Conservation (phyloP, 2,888 invertebrate species). For the Cyaniris semiargus region DNA sequence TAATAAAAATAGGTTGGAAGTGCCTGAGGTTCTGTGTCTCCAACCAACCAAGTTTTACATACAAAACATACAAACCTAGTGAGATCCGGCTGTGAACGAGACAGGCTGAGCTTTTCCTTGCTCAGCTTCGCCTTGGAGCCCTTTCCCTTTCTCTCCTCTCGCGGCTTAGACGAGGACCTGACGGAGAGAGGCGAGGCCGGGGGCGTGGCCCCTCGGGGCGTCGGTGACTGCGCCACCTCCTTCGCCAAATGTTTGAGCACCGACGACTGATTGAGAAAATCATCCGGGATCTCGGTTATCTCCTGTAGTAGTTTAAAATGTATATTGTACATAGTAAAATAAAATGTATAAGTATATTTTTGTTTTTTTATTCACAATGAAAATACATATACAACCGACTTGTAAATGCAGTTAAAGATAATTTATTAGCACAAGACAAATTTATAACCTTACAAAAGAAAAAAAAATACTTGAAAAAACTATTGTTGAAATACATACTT, state of each 20-base stretch:
- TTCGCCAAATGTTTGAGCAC: slow-evolving; percentile 91
- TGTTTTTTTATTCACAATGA: not conserved
- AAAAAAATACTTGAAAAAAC: not conserved
- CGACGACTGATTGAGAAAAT: slow-evolving; percentile 90
- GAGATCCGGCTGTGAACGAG: slow-evolving; percentile 92
- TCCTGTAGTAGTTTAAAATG: slow-evolving; percentile 71
- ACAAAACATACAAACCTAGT: slow-evolving; percentile 76
- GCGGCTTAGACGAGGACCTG: slow-evolving; percentile 51
- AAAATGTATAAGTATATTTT: not conserved
- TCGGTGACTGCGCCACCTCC: slow-evolving; percentile 82
- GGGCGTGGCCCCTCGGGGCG: slow-evolving; percentile 62
- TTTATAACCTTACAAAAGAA: too few species aligned
- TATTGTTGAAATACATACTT: slow-evolving; percentile 52
- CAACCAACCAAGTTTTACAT: not conserved
- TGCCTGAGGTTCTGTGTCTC: not conserved
- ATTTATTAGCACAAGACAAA: too few species aligned
- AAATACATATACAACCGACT: too few species aligned
- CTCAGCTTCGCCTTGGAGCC: slow-evolving; percentile 66
- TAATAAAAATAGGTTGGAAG: too few species aligned
- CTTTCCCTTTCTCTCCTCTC: slow-evolving; percentile 60
- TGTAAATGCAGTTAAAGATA: too few species aligned
- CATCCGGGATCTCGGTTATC: slow-evolving; percentile 91
- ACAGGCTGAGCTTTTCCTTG: slow-evolving; percentile 83
- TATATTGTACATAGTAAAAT: not conserved
- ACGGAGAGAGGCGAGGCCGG: slow-evolving; percentile 62